Evolutionary conservation across 2,797 vertebrate genomes (phyloP).

Genomic region (Petrocephalus schoutedeni): DNA sequence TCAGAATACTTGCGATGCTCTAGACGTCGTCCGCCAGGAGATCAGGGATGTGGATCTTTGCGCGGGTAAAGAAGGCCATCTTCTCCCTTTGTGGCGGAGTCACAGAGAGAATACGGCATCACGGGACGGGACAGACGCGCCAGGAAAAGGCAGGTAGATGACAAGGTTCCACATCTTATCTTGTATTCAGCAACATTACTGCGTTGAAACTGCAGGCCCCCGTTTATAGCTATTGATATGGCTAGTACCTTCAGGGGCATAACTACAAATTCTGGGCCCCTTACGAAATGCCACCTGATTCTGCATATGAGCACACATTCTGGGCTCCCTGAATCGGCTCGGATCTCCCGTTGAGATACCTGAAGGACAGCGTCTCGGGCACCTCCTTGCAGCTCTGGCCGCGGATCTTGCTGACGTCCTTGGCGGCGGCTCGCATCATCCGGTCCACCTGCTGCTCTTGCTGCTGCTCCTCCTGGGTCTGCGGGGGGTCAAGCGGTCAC

Average conservation of each 20-base stretch:
- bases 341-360: slow-evolving; percentile 53
- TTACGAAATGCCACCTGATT: not conserved
- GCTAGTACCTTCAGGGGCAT: not conserved
- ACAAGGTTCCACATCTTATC: not conserved
- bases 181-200: not conserved
- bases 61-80: slow-evolving; percentile 96
- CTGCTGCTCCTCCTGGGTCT: slow-evolving; percentile 72
- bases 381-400: slow-evolving; percentile 87
- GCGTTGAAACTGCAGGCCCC: not conserved
- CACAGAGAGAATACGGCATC: not conserved
- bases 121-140: too few species aligned
- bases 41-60: slow-evolving; percentile 78
- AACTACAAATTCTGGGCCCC: not conserved
- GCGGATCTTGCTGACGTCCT: slow-evolving; percentile 87
- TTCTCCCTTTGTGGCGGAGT: slow-evolving; percentile 76
- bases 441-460: slow-evolving; percentile 82
- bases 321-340: not conserved
- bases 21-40: slow-evolving; percentile 86
- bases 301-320: not conserved
- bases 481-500: too few species aligned
- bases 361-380: slow-evolving; percentile 89
- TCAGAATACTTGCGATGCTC: slow-evolving; percentile 71
- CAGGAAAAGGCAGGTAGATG: not conserved
- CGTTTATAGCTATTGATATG: not conserved
- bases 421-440: slow-evolving; percentile 90